Conservation (phyloP, 2,113 vertebrate genomes). For the Gracilinanus agilis region DNA sequence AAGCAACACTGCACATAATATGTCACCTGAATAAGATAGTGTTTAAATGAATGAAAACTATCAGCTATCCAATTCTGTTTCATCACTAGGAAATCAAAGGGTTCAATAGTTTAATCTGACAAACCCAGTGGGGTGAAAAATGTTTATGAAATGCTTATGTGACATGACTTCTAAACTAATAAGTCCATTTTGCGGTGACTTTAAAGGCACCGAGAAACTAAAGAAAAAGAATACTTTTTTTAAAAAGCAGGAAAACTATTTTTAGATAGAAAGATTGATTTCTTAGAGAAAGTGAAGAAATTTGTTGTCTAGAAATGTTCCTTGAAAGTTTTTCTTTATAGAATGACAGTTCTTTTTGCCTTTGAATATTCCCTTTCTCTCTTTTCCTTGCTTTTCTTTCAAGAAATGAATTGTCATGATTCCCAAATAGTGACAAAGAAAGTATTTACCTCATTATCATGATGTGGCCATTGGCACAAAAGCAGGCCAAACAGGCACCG, state of each 20-base stretch:
- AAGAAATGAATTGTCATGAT: slow-evolving; percentile 44
- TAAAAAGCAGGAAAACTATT: background rate
- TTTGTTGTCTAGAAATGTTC: background rate
- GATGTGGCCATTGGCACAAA: slow-evolving; percentile 98
- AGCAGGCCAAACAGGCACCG: slow-evolving; percentile 96
- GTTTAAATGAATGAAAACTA: background rate
- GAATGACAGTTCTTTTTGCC: background rate
- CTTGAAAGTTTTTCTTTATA: background rate
- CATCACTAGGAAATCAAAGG: background rate
- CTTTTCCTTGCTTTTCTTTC: slow-evolving; percentile 58
- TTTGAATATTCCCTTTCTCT: background rate
- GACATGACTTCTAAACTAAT: background rate
- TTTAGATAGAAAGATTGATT: background rate
- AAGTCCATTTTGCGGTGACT: background rate
- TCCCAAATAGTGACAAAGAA: slow-evolving; percentile 69
- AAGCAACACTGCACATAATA: background rate
- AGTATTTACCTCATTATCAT: slow-evolving; percentile 95
- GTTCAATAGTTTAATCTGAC: background rate
- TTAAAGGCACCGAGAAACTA: background rate
- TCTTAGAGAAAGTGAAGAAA: background rate
- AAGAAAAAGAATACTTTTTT: background rate
- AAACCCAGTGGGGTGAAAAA: background rate
- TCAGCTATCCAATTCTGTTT: background rate
- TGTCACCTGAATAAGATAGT: background rate
- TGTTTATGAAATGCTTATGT: background rate